phyloP scores from a whole-genome alignment of 2,113 vertebrate species.

The Paracanthobrama guichenoti region DNA sequence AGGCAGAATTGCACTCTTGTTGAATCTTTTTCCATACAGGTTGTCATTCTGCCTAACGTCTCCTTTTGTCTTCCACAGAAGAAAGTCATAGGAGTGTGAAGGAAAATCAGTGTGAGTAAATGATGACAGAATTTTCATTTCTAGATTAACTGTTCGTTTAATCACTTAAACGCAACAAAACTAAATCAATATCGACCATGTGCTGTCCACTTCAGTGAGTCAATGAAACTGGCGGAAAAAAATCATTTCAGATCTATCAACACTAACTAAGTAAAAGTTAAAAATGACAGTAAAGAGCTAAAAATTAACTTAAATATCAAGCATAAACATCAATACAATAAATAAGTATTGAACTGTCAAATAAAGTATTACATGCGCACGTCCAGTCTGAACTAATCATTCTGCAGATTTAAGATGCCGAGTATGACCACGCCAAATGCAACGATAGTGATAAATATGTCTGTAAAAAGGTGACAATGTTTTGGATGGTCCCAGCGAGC shows the following conservation, averaged over 20 bases:
- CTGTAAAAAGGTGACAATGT: constrained; percentile 24
- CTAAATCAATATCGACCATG: constrained; percentile 32
- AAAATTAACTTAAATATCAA: neutral
- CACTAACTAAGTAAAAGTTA: neutral
- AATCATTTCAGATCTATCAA: constrained; percentile 18
- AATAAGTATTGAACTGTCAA: no score
- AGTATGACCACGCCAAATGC: constrained; percentile 45
- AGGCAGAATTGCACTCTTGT: neutral
- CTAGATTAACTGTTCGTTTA: neutral
- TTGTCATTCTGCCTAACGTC: neutral
- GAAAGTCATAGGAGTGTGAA: no score
- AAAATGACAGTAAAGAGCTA: neutral
- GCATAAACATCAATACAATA: neutral
- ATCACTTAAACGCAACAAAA: constrained; percentile 30
- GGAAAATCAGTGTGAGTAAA: neutral
- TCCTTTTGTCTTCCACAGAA: neutral
- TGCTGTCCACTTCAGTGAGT: neutral
- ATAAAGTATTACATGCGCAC: neutral
- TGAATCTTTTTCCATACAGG: neutral
- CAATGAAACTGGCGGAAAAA: neutral
- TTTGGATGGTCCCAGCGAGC: neutral
- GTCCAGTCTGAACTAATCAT: neutral
- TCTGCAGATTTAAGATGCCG: constrained; percentile 27
- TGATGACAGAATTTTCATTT: neutral
- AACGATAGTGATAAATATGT: constrained; percentile 25